Percentiles rank a stretch among this genome's conserved stretches.
Evolutionary conservation across 2,888 invertebrate genomes (phyloP).

Genomic region (Camptogramma bilineatum): DNA sequence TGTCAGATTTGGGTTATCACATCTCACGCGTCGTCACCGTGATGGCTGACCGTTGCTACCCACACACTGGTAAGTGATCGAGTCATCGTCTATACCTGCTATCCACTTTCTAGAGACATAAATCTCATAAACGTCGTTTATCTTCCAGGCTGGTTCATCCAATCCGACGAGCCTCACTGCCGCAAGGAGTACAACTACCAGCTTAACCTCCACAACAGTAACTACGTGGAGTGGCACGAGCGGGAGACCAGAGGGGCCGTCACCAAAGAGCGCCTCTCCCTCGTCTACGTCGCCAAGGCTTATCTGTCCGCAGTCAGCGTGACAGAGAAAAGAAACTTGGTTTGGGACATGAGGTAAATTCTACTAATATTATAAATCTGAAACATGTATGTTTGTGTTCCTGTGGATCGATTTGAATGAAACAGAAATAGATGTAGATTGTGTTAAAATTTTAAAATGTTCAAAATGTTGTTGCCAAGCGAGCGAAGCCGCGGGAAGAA

Average conservation of each 20-base stretch:
- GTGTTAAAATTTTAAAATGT: too few relatives aligned
- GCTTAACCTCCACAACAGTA: constrained; percentile 87
- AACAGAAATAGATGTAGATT: too few relatives aligned
- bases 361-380: not conserved
- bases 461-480: too few relatives aligned
- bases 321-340: constrained; percentile 94
- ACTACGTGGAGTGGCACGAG: constrained; percentile 95
- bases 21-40: constrained; percentile 94
- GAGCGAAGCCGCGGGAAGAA: too few relatives aligned
- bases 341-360: constrained; percentile 89
- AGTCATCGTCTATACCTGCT: not conserved
- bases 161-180: constrained; percentile 91
- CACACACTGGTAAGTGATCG: constrained; percentile 90
- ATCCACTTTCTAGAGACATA: not conserved
- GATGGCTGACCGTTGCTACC: constrained; percentile 94
- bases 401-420: too few relatives aligned
- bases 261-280: constrained; percentile 88
- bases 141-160: constrained; percentile 91
- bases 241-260: constrained; percentile 88
- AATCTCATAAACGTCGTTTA: constrained; percentile 9
- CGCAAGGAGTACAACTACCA: constrained; percentile 94
- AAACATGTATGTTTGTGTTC: too few relatives aligned
- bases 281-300: constrained; percentile 92
- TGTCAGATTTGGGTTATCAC: constrained; percentile 96
- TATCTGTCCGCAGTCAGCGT: constrained; percentile 93